phyloP scores from a whole-genome alignment of 2,113 vertebrate species.

The Ploceus nigricollis region DNA sequence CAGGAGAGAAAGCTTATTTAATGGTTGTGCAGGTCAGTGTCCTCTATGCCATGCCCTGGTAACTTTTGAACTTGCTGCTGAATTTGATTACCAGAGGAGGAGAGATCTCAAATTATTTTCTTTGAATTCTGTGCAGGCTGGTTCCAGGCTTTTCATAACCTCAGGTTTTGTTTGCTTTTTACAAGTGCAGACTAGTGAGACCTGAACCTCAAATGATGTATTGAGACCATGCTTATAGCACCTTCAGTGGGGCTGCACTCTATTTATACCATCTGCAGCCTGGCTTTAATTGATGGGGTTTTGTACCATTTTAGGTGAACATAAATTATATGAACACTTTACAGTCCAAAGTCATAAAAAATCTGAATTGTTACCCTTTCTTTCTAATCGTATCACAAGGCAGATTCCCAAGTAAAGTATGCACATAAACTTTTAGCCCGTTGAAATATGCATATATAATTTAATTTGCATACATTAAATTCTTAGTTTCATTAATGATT shows the following conservation, averaged over 20 bases:
- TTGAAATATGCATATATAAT: constrained; percentile 66
- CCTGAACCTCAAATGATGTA: background rate
- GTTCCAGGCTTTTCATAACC: background rate
- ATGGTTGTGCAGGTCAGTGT: background rate
- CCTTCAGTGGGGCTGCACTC: background rate
- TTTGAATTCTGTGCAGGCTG: background rate
- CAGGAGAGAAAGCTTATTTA: background rate
- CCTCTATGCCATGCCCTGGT: background rate
- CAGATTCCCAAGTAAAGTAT: constrained; percentile 41
- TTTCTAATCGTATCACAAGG: constrained; percentile 19
- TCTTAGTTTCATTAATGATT: constrained; percentile 65
- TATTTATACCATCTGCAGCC: background rate
- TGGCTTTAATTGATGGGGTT: background rate
- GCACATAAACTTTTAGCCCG: constrained; percentile 50
- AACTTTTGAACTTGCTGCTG: background rate
- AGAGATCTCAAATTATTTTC: background rate
- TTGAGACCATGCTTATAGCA: background rate
- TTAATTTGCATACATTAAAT: constrained; percentile 72
- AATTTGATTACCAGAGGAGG: background rate
- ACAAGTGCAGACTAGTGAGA: background rate
- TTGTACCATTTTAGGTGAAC: constrained; percentile 29
- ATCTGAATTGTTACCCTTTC: constrained; percentile 38
- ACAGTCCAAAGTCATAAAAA: constrained; percentile 43
- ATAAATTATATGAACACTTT: constrained; percentile 38
- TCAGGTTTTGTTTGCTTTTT: background rate